These are phyloP conservation scores for Aphrophora alni DNA, from an alignment of 2,888 invertebrate genomes.

Conservation along the genomic window DNA sequence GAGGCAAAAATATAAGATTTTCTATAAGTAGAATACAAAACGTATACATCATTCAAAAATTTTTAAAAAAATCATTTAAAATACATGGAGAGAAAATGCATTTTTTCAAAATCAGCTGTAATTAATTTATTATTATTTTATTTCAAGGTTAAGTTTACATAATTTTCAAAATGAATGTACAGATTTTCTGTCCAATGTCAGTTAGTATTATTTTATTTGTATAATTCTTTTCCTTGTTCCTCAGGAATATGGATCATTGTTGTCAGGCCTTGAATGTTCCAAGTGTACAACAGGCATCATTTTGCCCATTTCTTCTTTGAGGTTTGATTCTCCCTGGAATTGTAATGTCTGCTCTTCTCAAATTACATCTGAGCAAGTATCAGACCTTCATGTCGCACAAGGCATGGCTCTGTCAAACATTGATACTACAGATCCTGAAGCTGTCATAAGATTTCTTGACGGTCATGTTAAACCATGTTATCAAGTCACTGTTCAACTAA, in stretches of 20 bases:
- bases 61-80: too few relatives aligned
- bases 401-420: background rate
- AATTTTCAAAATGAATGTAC: too few relatives aligned
- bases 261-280: conserved; percentile 66
- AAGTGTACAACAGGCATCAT: conserved; percentile 62
- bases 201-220: background rate
- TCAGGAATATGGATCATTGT: conserved; percentile 66
- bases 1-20: too few relatives aligned
- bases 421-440: conserved; percentile 17
- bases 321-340: conserved; percentile 62
- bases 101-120: too few relatives aligned
- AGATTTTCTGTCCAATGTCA: too few relatives aligned
- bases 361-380: conserved; percentile 8
- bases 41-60: too few relatives aligned
- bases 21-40: too few relatives aligned
- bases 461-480: background rate
- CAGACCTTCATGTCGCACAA: conserved; percentile 20
- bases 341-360: conserved; percentile 56
- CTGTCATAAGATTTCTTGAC: conserved; percentile 13
- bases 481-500: conserved; percentile 27
- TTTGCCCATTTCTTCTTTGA: conserved; percentile 64
- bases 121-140: too few relatives aligned
- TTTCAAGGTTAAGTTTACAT: too few relatives aligned
- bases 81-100: too few relatives aligned
- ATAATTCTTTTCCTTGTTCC: conserved; percentile 10